These are phyloP conservation scores for Acleris laterana DNA, from an alignment of 2,888 invertebrate species.

Conservation along the genomic window DNA sequence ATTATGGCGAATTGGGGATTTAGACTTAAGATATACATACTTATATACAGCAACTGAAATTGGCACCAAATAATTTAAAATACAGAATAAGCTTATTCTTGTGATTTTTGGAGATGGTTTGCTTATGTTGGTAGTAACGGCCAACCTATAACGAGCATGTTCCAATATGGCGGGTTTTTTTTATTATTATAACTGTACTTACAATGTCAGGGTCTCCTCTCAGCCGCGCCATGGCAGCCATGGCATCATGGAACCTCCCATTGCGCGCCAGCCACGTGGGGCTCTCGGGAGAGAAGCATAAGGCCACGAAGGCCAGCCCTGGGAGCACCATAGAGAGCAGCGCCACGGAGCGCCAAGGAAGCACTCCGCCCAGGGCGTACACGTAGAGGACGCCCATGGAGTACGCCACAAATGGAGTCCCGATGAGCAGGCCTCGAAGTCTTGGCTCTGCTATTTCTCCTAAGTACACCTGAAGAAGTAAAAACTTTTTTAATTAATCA, in stretches of 20 bases:
- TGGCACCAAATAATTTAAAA: no score
- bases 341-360: conserved; percentile 89
- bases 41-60: no score
- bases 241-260: conserved; percentile 81
- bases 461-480: conserved; percentile 86
- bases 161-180: no score
- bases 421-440: conserved; percentile 87
- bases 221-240: conserved; percentile 85
- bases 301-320: conserved; percentile 82
- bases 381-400: conserved; percentile 90
- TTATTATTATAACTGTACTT: conserved; percentile 50
- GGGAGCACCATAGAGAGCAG: conserved; percentile 86
- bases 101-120: no score
- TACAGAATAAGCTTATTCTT: no score
- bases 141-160: no score
- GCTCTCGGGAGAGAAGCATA: conserved; percentile 89
- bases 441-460: conserved; percentile 91
- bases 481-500: not conserved
- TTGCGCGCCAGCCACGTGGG: conserved; percentile 89
- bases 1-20: no score
- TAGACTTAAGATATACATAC: no score
- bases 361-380: conserved; percentile 87
- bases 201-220: conserved; percentile 85
- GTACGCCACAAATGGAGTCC: conserved; percentile 90
- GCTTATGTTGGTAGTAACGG: no score